A percentile compares a stretch with the other conserved stretches of the same genome.
phyloP scores from a whole-genome alignment of 2,888 invertebrate species.

The Brenthis daphne region DNA sequence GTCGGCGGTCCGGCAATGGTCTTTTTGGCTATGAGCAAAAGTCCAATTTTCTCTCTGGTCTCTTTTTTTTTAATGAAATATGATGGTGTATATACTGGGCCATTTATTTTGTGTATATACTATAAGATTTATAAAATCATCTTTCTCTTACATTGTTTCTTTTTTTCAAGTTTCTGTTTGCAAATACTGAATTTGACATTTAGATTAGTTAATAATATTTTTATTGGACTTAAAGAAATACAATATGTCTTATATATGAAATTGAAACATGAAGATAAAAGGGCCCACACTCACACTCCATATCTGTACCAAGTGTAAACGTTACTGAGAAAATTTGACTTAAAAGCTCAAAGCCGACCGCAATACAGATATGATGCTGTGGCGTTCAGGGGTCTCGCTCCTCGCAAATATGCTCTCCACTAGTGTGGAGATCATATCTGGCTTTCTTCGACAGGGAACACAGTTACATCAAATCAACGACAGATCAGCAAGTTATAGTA shows the following conservation, averaged over 20 bases:
- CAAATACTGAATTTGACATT: no score
- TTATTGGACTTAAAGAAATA: neutral
- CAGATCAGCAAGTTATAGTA: no score
- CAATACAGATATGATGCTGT: constrained; percentile 77
- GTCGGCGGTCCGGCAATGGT: constrained; percentile 86
- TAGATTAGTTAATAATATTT: neutral
- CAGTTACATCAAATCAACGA: no score
- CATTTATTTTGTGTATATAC: constrained; percentile 34
- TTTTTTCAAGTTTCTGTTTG: no score
- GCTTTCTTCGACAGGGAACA: neutral
- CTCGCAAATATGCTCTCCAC: constrained; percentile 59
- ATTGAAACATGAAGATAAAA: constrained; percentile 42
- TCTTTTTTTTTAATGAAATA: constrained; percentile 22
- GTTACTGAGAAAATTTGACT: constrained; percentile 73
- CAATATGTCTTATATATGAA: constrained; percentile 2
- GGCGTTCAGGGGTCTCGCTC: constrained; percentile 58
- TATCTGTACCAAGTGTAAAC: constrained; percentile 71
- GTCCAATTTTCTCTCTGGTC: constrained; percentile 67
- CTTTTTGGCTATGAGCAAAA: constrained; percentile 70
- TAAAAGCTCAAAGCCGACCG: constrained; percentile 61
- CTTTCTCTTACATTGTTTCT: no score
- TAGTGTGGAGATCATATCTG: constrained; percentile 53
- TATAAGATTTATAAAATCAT: no score
- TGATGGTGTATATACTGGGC: constrained; percentile 29
- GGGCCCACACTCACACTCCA: constrained; percentile 71